A percentile compares a stretch with the other conserved stretches of the same genome.
phyloP scores from a whole-genome alignment of 1,140 invertebrate species.

The Drosophila takahashii region DNA sequence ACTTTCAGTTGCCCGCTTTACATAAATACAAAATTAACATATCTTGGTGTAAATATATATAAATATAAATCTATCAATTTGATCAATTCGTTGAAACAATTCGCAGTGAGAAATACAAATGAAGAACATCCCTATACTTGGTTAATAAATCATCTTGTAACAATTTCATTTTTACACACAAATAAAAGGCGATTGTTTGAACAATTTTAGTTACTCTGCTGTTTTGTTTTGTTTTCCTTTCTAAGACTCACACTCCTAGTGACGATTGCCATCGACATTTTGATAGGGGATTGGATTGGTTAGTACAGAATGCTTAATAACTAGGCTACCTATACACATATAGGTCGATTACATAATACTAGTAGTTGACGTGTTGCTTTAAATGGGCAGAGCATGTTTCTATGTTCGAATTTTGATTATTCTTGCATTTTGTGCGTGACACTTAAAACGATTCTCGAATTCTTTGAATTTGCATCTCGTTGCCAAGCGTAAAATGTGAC shows the following conservation, averaged over 20 bases:
- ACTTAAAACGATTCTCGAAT: slow-evolving; percentile 52
- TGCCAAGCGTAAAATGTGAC: slow-evolving; percentile 44
- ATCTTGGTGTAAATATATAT: slow-evolving; percentile 50
- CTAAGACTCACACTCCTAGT: slow-evolving; percentile 33
- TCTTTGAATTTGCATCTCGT: slow-evolving; percentile 47
- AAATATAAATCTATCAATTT: slow-evolving; percentile 64
- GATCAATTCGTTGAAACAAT: slow-evolving; percentile 71
- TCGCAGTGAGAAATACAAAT: slow-evolving; percentile 60
- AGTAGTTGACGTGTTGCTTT: slow-evolving; percentile 58
- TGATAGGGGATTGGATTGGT: slow-evolving; percentile 30
- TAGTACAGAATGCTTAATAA: slow-evolving; percentile 44
- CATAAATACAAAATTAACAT: slow-evolving; percentile 75
- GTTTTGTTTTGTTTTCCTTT: slow-evolving; percentile 29
- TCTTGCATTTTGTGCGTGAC: slow-evolving; percentile 65
- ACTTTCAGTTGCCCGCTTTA: slow-evolving; percentile 48
- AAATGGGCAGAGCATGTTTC: slow-evolving; percentile 42
- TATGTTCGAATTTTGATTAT: slow-evolving; percentile 64
- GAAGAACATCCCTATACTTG: slow-evolving; percentile 37
- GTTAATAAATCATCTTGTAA: slow-evolving; percentile 56
- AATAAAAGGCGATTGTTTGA: slow-evolving; percentile 73
- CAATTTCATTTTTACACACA: slow-evolving; percentile 58
- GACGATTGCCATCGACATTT: slow-evolving; percentile 44
- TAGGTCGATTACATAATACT: slow-evolving; percentile 77
- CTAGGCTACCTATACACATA: slow-evolving; percentile 67
- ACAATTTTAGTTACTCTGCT: slow-evolving; percentile 52